Conservation (phyloP, 2,797 vertebrate species). For the Anniella stebbinsi region DNA sequence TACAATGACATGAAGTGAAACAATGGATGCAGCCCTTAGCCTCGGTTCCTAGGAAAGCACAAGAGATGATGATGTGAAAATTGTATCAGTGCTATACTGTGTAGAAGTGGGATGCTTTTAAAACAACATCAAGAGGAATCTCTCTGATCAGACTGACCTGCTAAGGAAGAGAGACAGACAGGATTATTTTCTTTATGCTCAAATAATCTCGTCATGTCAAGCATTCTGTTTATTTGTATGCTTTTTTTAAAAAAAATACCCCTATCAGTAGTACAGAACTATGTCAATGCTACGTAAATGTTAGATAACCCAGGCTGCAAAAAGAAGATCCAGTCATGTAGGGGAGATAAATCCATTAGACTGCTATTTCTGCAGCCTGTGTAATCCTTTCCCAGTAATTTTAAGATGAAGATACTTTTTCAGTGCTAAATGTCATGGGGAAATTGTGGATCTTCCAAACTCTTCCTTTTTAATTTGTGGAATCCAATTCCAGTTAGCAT, state of each 20-base stretch:
- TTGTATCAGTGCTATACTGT: conserved; percentile 12
- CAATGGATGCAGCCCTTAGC: not conserved
- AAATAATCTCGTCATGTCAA: not conserved
- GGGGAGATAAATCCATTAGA: not conserved
- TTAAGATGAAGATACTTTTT: conserved; percentile 20
- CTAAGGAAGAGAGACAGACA: not conserved
- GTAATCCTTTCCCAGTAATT: not conserved
- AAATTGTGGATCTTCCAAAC: conserved; percentile 1
- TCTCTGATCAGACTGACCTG: conserved; percentile 3
- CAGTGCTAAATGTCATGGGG: not conserved
- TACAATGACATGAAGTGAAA: not conserved
- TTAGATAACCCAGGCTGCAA: not conserved
- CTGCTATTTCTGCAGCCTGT: conserved; percentile 33
- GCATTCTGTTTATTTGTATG: not conserved
- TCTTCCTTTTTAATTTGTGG: conserved; percentile 5
- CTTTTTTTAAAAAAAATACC: not conserved
- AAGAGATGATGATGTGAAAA: conserved; percentile 26
- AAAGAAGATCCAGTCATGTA: not conserved
- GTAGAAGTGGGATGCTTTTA: not conserved
- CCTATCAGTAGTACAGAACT: not conserved
- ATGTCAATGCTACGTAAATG: not conserved
- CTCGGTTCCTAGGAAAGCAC: not conserved
- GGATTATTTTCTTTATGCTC: not conserved
- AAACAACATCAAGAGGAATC: not conserved
- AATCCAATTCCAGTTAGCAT: conserved; percentile 30